Conservation (phyloP, 1,140 invertebrate genomes). For the Helicoverpa armigera region DNA sequence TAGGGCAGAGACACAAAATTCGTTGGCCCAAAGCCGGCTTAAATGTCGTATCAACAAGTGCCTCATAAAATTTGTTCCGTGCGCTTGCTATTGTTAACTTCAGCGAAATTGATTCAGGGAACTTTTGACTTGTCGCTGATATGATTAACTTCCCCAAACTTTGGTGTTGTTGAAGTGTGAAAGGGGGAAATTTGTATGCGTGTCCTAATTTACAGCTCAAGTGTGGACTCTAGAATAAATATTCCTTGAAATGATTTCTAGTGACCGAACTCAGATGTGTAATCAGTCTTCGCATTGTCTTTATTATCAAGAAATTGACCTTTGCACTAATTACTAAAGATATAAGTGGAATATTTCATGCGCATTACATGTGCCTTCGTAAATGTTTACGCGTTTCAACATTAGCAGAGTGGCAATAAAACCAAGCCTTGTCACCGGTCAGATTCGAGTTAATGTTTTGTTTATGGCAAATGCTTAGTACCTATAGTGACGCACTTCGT, state of each 20-base stretch:
- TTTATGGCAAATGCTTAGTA: too few relatives aligned
- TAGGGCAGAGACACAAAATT: slow-evolving; percentile 45
- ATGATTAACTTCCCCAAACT: slow-evolving; percentile 38
- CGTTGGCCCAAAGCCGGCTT: slow-evolving; percentile 39
- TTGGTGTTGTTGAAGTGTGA: neutral
- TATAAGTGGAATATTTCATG: too few relatives aligned
- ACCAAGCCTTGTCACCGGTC: too few relatives aligned
- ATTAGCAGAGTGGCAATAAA: too few relatives aligned
- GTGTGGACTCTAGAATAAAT: neutral
- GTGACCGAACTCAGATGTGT: neutral
- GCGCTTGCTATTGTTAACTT: slow-evolving; percentile 50
- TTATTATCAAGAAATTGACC: neutral
- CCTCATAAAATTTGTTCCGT: slow-evolving; percentile 51
- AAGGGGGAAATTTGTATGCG: neutral
- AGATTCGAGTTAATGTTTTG: too few relatives aligned
- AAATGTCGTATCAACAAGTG: slow-evolving; percentile 54
- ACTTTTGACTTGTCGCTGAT: slow-evolving; percentile 41
- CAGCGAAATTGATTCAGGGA: slow-evolving; percentile 41
- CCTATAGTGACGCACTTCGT: too few relatives aligned
- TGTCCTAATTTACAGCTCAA: neutral
- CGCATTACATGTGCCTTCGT: too few relatives aligned
- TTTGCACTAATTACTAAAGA: neutral
- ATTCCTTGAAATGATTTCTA: neutral
- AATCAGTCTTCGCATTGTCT: neutral
- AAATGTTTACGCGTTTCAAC: too few relatives aligned